Evolutionary conservation across 2,113 vertebrate species (phyloP).

Genomic region (Leuciscus idus): DNA sequence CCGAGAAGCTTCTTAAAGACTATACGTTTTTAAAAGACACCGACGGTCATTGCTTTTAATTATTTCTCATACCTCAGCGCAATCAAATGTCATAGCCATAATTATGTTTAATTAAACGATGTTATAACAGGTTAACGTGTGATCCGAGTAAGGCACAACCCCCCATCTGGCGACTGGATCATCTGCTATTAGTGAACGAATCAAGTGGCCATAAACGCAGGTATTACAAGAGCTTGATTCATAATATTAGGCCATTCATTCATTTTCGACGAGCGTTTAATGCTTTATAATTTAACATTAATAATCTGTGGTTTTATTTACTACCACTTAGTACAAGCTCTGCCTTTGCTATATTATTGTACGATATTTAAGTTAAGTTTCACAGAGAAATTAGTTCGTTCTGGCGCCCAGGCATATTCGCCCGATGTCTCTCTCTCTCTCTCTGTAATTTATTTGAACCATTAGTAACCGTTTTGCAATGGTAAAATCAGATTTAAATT

Average conservation of each 20-base stretch:
- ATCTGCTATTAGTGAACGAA: constrained; percentile 3
- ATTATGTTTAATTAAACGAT: neutral
- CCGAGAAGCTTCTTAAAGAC: neutral
- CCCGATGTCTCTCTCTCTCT: neutral
- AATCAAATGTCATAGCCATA: neutral
- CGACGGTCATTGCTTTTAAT: neutral
- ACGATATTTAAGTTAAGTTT: neutral
- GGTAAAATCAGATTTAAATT: neutral
- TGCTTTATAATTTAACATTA: neutral
- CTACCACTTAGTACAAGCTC: neutral
- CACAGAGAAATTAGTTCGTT: neutral
- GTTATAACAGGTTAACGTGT: neutral
- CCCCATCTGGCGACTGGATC: constrained; percentile 29
- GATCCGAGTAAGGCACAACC: neutral
- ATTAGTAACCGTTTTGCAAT: neutral
- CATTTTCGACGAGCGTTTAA: neutral
- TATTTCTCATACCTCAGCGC: neutral
- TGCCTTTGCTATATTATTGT: neutral
- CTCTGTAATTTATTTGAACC: neutral
- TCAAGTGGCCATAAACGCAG: constrained; percentile 19
- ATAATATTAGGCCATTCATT: constrained; percentile 17
- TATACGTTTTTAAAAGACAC: neutral
- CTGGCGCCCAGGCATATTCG: neutral
- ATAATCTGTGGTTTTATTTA: neutral
- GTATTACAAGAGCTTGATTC: neutral